Evolutionary conservation across 2,888 invertebrate species (phyloP).

Genomic region (Deroplatys truncata): DNA sequence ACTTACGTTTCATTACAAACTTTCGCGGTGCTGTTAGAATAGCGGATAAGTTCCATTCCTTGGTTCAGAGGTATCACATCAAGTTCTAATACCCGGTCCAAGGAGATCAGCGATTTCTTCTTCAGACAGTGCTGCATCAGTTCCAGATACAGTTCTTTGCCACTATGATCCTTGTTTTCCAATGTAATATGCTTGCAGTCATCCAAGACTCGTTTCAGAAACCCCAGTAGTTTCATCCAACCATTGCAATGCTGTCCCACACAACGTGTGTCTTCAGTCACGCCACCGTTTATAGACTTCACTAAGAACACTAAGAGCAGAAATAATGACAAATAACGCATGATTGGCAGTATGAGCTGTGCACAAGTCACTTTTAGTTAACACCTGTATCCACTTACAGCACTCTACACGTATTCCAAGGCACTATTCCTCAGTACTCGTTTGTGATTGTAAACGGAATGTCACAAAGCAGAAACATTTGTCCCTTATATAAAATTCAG

Average conservation of each 20-base stretch:
- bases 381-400: background rate
- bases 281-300: background rate
- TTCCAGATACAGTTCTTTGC: background rate
- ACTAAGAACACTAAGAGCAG: background rate
- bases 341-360: background rate
- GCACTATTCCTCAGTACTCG: too few species aligned
- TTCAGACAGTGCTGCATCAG: slow-evolving; percentile 38
- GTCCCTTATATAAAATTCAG: background rate
- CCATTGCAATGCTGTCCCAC: background rate
- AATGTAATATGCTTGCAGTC: background rate
- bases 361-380: too few species aligned
- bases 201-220: background rate
- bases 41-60: slow-evolving; percentile 60
- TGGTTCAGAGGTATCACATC: slow-evolving; percentile 60
- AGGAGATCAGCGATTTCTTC: slow-evolving; percentile 47
- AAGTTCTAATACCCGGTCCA: slow-evolving; percentile 57
- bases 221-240: background rate
- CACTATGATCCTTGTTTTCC: background rate
- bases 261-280: background rate
- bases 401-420: background rate
- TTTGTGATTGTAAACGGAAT: background rate
- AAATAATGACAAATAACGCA: background rate
- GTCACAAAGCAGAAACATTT: background rate
- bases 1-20: background rate
- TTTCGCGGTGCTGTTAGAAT: slow-evolving; percentile 29